Percentiles rank a stretch among this genome's conserved stretches.
Conservation (phyloP, 2,888 invertebrate genomes). For the Elysia crispata region DNA sequence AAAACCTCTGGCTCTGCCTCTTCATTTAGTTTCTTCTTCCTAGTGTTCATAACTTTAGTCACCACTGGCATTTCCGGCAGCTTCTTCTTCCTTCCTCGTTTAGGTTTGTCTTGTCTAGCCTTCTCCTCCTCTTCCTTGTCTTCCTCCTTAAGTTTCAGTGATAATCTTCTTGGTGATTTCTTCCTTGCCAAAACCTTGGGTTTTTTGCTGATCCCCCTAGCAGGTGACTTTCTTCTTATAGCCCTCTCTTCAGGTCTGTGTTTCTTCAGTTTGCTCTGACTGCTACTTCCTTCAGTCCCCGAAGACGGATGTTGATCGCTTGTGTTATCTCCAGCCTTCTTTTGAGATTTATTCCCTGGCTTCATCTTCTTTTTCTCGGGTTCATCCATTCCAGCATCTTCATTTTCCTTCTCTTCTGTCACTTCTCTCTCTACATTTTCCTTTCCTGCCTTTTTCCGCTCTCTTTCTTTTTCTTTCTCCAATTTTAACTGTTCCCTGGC, state of each 20-base stretch:
- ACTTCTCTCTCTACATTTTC: constrained; percentile 27
- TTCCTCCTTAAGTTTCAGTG: constrained; percentile 1
- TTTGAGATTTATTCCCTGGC: no score
- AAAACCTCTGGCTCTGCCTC: no score
- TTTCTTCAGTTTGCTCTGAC: constrained; percentile 39
- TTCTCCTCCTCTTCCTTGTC: not conserved
- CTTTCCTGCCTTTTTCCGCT: constrained; percentile 18
- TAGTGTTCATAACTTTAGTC: no score
- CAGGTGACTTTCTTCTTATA: constrained; percentile 37
- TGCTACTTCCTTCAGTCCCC: constrained; percentile 19
- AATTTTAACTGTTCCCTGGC: constrained; percentile 49
- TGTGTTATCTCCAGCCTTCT: no score
- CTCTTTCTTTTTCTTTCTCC: constrained; percentile 50
- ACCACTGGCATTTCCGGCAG: no score
- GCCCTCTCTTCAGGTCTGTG: constrained; percentile 36
- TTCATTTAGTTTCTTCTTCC: no score
- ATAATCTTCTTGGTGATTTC: no score
- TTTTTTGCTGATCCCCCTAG: no score
- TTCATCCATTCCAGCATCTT: not conserved
- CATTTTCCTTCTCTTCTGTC: constrained; percentile 29
- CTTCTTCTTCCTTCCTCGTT: no score
- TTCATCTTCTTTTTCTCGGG: not conserved
- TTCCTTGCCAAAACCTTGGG: no score
- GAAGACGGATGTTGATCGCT: no score
- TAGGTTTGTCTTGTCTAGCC: constrained; percentile 14